Base-by-base conservation (phyloP, 2,113 vertebrate genomes). In the Leptodactylus fuscus region DNA sequence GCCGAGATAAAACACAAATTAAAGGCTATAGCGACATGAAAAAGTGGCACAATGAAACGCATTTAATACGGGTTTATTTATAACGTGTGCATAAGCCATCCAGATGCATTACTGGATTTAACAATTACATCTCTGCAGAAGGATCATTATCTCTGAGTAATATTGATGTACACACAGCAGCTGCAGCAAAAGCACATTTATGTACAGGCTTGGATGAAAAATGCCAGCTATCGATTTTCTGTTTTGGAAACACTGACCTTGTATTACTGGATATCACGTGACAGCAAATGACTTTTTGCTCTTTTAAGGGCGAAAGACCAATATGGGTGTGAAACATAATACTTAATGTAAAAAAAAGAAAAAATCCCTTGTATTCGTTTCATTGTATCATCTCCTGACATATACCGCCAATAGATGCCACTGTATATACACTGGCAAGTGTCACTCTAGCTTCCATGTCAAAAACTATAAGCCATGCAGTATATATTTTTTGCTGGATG, bases 131-230 rank as follows among this genome's bases (percentile, higher is more conserved):
- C 58, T 62, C 79, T 82, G 46, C 62, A 49, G 80, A 51, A 70
- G 44, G 65, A 65, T 70, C 81, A 71, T 82, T 51, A 82, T 70
- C 65, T 81, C 65, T 2, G 46, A 82, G 65, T n/a, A 82, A 82
- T 81, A 81, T 65, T 81, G 46, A 81, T 81, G 27, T 48, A 44
- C 15, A 20, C 32, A 13, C 20, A 67, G 41, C 58, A 81, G 58
- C 78, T 65, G 62, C 13, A 62, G 46, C 81, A 41, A n/a, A 32
- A 70, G 80, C 80, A 51, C n/a, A 53, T 80, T 65, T 49, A n/a
- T 8, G 27, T 32, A 16, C 10, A 18, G 38, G 27, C 18, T 18
- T 32, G 44, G 3, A 82, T 27, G 46, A 70, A 51, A 49, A n/a
- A 71, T 53, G 15, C 4, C 49, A 15, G 32, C 5, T 55, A 82